Conservation (phyloP, 2,888 invertebrate species). For the Mallateleia sp. region DNA sequence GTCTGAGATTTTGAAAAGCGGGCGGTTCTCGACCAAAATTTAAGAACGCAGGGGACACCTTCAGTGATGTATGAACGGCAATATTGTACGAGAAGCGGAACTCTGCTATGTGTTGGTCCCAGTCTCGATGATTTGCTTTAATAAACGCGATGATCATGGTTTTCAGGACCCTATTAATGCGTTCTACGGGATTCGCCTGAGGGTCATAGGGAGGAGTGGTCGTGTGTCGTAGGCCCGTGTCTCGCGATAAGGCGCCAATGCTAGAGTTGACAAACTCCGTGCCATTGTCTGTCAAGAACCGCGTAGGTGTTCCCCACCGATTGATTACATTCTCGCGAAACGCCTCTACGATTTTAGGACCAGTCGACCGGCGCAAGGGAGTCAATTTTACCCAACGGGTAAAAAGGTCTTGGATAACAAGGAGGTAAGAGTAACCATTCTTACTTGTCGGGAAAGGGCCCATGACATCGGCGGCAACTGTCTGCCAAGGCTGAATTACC, state of each 20-base stretch:
- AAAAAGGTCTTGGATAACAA: conserved; percentile 77
- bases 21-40: too few species aligned
- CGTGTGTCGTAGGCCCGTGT: too few species aligned
- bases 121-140: too few species aligned
- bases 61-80: too few species aligned
- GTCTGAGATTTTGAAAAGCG: too few species aligned
- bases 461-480: conserved; percentile 62
- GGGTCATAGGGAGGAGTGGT: too few species aligned
- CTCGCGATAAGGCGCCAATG: not conserved
- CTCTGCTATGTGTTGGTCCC: too few species aligned
- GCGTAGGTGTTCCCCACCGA: conserved; percentile 70
- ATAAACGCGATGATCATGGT: too few species aligned
- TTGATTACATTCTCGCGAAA: conserved; percentile 72
- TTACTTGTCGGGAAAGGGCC: conserved; percentile 66
- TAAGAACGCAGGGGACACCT: too few species aligned
- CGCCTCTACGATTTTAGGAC: conserved; percentile 46
- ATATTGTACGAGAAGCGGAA: too few species aligned
- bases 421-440: conserved; percentile 28
- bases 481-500: not conserved
- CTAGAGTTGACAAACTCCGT: conserved; percentile 70
- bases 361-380: conserved; percentile 74
- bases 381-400: conserved; percentile 27
- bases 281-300: conserved; percentile 80
- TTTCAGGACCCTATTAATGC: too few species aligned
- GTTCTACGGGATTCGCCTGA: too few species aligned